Evolutionary conservation across 2,113 vertebrate genomes (phyloP), one percentile per base, ranked within the genome.

Genomic region (Ploceus nigricollis): DNA sequence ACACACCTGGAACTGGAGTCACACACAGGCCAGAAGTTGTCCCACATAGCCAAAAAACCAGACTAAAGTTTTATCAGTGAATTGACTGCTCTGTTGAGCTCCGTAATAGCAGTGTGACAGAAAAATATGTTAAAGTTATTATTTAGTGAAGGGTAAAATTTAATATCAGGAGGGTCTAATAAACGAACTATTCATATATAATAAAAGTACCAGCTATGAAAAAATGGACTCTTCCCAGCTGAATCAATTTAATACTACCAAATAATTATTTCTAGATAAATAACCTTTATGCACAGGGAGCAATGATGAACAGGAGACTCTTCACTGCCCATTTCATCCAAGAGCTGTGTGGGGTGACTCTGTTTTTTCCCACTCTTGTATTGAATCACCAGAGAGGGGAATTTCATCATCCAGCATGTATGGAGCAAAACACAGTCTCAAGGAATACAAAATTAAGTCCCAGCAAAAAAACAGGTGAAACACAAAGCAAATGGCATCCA

Each of bases 241-340:
- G n/a, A 82, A 85, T 72, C 31, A 51, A 25, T 93, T 82, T 8
- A 91, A 24, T 53, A 35, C 13, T 13, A 47, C 10, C 8, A 68
- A 73, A 51, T 11, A 35, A 58, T 60, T 89, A 23, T 76, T 86
- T 73, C 72, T 81, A 61, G 47, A 79, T 69, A 85, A 80, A 47
- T 39, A 33, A 61, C 22, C 14, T 56, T 58, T 65, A 35, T 2
- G 40, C 25, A 16, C 25, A 37, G 39, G 20, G 33, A 68, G 50
- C 18, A 39, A 1, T 15, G 64, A n/a, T 11, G 56, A 69, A 53
- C 0, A 9, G 63, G 66, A 70, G 48, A 15, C 24, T 31, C 45
- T 1, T 3, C 23, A 3, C 39, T 35, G 40, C 78, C 23, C 28
- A 1, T 42, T 45, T 64, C 2, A 4, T 30, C 37, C 1, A 16